These are phyloP conservation scores for Peucedramus taeniatus DNA, from an alignment of 2,113 vertebrate species.

Conservation along the genomic window DNA sequence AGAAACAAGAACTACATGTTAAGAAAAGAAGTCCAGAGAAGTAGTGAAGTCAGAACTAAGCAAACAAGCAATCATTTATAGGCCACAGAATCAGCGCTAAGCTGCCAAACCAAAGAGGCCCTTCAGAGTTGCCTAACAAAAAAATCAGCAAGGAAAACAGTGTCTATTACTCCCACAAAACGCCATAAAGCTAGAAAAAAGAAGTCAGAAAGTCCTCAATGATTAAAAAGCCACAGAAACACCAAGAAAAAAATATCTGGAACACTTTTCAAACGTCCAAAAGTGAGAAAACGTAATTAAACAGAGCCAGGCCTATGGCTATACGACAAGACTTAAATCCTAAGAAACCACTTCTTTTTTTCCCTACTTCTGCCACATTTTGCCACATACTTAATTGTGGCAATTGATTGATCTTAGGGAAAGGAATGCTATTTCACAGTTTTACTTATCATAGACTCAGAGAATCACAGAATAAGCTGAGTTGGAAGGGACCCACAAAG, in stretches of 20 bases:
- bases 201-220: conserved; percentile 5
- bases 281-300: not conserved
- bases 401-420: not conserved
- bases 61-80: conserved; percentile 13
- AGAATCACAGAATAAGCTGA: not conserved
- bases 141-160: conserved; percentile 58
- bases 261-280: not conserved
- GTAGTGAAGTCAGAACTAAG: not conserved
- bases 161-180: conserved; percentile 8
- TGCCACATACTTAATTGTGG: not conserved
- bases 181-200: conserved; percentile 38
- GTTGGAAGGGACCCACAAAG: not conserved
- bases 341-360: not conserved
- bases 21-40: not conserved
- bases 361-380: not conserved
- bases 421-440: not conserved
- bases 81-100: conserved; percentile 32
- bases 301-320: not conserved
- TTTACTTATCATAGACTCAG: not conserved
- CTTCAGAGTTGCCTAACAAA: conserved; percentile 40
- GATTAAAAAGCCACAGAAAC: conserved; percentile 54
- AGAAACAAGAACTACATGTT: not conserved
- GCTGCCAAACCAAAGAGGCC: conserved; percentile 54
- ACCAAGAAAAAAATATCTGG: conserved; percentile 28
- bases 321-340: not conserved